Percentiles rank a stretch among this genome's conserved stretches.
Conservation (phyloP, 2,888 invertebrate species). For the Scaptomyza tumidula region DNA sequence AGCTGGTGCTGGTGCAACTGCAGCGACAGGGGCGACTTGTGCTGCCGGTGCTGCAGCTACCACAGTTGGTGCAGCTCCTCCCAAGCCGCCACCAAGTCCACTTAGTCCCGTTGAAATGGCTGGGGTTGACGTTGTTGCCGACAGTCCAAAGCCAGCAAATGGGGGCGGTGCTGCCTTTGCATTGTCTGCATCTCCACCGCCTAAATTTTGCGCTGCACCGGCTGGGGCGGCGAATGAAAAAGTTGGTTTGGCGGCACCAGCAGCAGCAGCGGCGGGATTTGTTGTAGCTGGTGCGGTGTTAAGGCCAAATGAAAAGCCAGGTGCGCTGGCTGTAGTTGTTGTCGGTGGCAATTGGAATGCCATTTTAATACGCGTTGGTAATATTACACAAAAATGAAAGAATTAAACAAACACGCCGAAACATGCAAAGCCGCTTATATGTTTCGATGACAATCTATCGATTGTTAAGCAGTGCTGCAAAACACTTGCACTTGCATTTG, state of each 20-base stretch:
- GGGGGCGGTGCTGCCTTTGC: constrained; percentile 56
- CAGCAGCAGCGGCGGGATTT: constrained; percentile 25
- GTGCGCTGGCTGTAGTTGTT: constrained; percentile 58
- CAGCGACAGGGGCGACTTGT: constrained; percentile 27
- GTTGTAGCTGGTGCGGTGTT: constrained; percentile 41
- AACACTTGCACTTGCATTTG: neutral
- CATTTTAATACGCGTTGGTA: constrained; percentile 32
- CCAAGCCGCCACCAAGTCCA: constrained; percentile 16
- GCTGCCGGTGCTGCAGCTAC: constrained; percentile 26
- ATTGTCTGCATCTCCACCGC: constrained; percentile 77
- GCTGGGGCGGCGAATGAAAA: constrained; percentile 51
- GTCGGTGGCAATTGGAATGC: constrained; percentile 76
- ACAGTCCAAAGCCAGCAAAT: constrained; percentile 62
- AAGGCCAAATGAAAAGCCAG: constrained; percentile 65
- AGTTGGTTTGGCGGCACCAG: constrained; percentile 63
- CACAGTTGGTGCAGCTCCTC: constrained; percentile 8
- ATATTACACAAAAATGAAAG: neutral
- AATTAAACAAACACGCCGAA: constrained; percentile 18
- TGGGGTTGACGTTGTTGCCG: constrained; percentile 26
- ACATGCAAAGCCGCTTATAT: constrained; percentile 16
- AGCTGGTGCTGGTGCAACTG: constrained; percentile 30
- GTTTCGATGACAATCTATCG: constrained; percentile 10
- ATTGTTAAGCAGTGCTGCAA: constrained; percentile 24
- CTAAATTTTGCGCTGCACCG: constrained; percentile 27
- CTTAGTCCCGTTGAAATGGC: constrained; percentile 32